A percentile compares a stretch with the other conserved stretches of the same genome.
Conservation (phyloP, 2,797 vertebrate genomes). For the Nyctalus aviator region DNA sequence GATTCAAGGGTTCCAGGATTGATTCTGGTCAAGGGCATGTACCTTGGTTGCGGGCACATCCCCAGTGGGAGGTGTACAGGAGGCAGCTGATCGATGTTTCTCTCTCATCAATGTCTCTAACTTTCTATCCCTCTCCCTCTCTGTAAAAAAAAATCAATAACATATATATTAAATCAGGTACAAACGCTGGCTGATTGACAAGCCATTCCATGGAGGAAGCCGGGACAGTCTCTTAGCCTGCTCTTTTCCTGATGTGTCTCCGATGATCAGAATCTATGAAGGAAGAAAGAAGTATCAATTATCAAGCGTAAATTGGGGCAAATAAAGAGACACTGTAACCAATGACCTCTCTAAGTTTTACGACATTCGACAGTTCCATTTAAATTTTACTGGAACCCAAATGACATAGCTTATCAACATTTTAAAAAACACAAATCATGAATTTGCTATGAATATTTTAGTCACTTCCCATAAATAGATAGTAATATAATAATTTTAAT, state of each 20-base stretch:
- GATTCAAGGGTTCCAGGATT: too few species aligned
- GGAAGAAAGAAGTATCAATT: slow-evolving; percentile 31
- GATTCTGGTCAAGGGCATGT: too few species aligned
- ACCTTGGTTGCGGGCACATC: too few species aligned
- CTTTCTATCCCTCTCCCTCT: too few species aligned
- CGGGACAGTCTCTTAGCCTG: not conserved
- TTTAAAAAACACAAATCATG: slow-evolving; percentile 57
- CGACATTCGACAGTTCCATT: slow-evolving; percentile 62
- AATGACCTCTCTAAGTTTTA: not conserved
- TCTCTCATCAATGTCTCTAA: too few species aligned
- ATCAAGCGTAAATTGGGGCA: slow-evolving; percentile 34
- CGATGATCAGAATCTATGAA: not conserved
- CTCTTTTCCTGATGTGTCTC: slow-evolving; percentile 7
- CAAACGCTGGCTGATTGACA: not conserved
- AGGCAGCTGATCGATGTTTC: too few species aligned
- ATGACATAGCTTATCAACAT: slow-evolving; percentile 66
- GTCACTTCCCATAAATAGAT: slow-evolving; percentile 33
- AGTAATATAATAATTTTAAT: slow-evolving; percentile 52
- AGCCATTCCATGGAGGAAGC: slow-evolving; percentile 5
- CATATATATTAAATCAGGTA: not conserved
- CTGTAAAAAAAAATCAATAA: too few species aligned
- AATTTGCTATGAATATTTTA: slow-evolving; percentile 59
- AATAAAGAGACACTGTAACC: not conserved
- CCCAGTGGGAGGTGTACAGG: too few species aligned
- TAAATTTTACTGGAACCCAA: slow-evolving; percentile 79